phyloP scores from a whole-genome alignment of 1,140 invertebrate species.

The Ceratina australensis region DNA sequence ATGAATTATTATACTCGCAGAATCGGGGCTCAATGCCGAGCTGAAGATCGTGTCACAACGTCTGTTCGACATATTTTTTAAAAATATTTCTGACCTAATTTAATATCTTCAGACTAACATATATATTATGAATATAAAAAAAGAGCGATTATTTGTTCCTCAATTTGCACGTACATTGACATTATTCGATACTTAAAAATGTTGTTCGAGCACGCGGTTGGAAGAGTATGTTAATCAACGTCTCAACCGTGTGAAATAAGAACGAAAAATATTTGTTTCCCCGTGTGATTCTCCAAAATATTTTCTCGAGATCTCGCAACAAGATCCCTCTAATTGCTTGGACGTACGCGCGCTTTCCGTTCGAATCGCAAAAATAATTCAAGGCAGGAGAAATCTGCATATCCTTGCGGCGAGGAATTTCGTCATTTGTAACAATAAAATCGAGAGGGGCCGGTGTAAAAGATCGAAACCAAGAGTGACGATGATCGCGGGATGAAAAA shows the following conservation, averaged over 20 bases:
- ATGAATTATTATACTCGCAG: conserved; percentile 34
- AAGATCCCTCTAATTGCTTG: neutral
- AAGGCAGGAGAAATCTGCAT: neutral
- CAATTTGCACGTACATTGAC: no score
- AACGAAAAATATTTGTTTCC: neutral
- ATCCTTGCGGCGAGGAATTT: conserved; percentile 8
- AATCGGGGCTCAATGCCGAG: conserved; percentile 1
- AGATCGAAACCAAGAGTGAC: conserved; percentile 15
- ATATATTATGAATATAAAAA: no score
- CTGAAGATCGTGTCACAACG: no score
- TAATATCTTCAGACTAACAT: no score
- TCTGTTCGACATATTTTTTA: no score
- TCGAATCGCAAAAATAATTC: neutral
- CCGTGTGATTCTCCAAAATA: neutral
- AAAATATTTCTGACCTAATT: no score
- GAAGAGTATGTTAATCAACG: no score
- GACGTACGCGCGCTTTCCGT: neutral
- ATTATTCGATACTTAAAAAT: neutral
- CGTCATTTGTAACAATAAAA: conserved; percentile 20
- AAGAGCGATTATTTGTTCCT: no score
- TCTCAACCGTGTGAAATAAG: no score
- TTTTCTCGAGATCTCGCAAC: neutral
- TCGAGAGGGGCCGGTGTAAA: neutral
- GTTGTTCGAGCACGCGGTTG: neutral
- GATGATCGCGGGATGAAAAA: conserved; percentile 25